Conservation (phyloP, 2,113 vertebrate genomes). For the Pachycephala philippinensis region DNA sequence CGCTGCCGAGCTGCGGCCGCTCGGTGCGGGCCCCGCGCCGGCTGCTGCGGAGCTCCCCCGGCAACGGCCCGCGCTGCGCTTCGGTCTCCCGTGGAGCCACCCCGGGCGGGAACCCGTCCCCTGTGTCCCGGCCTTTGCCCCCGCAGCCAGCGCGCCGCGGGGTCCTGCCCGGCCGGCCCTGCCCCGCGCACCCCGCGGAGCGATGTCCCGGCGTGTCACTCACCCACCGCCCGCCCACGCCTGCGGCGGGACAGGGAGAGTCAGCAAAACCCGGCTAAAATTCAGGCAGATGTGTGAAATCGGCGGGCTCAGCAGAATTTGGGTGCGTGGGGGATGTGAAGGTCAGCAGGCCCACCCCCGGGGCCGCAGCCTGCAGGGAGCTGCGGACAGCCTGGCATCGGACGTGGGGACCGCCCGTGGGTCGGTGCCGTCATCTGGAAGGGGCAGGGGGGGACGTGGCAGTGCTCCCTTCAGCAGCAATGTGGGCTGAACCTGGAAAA, state of each 20-base stretch:
- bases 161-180: not conserved
- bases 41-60: fast-evolving
- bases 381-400: not conserved
- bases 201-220: fast-evolving
- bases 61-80: not conserved
- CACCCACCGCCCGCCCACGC: fast-evolving
- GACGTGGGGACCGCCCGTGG: fast-evolving
- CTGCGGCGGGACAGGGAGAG: not conserved
- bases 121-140: not conserved
- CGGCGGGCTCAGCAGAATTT: not conserved
- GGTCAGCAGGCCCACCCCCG: not conserved
- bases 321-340: not conserved
- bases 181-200: not conserved
- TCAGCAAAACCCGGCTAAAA: not conserved
- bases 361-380: not conserved
- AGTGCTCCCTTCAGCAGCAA: not conserved
- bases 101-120: too few relatives aligned
- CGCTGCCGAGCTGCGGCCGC: fast-evolving
- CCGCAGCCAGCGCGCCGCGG: not conserved
- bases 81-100: not conserved
- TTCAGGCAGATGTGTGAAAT: not conserved
- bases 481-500: fast-evolving
- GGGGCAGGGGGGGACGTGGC: fast-evolving
- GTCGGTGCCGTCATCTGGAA: not conserved
- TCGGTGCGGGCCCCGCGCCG: fast-evolving